Conservation (phyloP, 2,797 vertebrate species). For the Labroides dimidiatus region DNA sequence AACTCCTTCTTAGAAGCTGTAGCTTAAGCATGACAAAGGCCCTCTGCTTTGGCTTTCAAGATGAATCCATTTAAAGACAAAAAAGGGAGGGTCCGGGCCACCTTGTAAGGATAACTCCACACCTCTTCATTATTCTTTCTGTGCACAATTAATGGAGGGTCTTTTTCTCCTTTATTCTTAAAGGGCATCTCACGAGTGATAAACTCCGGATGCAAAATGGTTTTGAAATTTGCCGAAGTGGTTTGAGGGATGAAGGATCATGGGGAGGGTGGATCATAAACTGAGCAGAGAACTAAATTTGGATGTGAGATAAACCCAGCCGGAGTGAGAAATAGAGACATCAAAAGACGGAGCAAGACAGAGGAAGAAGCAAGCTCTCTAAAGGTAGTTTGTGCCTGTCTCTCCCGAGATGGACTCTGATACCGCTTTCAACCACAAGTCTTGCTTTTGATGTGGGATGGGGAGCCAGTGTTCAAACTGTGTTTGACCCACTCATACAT, state of each 20-base stretch:
- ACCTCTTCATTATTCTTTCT: conserved; percentile 72
- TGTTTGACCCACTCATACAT: conserved; percentile 15
- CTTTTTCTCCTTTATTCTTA: conserved; percentile 54
- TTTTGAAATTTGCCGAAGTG: conserved; percentile 70
- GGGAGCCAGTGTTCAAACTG: conserved; percentile 8
- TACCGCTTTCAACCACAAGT: conserved; percentile 14
- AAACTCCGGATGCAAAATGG: conserved; percentile 68
- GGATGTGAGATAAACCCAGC: conserved; percentile 51
- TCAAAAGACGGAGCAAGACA: conserved; percentile 41
- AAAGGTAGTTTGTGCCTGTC: conserved; percentile 21
- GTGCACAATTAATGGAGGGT: conserved; percentile 68
- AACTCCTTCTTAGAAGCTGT: conserved; percentile 23
- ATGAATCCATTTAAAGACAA: conserved; percentile 44
- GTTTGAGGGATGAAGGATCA: conserved; percentile 61
- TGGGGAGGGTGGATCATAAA: conserved; percentile 56
- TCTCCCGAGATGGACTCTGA: conserved; percentile 28
- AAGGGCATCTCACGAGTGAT: conserved; percentile 76
- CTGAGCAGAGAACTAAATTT: conserved; percentile 53
- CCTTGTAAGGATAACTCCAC: conserved; percentile 59
- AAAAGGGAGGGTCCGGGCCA: conserved; percentile 46
- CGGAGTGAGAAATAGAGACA: conserved; percentile 39
- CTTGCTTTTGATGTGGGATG: conserved; percentile 25
- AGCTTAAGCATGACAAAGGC: conserved; percentile 62
- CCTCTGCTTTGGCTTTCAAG: conserved; percentile 44
- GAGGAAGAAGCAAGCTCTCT: conserved; percentile 23